Conservation (phyloP, 2,113 vertebrate species). For the Grantiella picta region DNA sequence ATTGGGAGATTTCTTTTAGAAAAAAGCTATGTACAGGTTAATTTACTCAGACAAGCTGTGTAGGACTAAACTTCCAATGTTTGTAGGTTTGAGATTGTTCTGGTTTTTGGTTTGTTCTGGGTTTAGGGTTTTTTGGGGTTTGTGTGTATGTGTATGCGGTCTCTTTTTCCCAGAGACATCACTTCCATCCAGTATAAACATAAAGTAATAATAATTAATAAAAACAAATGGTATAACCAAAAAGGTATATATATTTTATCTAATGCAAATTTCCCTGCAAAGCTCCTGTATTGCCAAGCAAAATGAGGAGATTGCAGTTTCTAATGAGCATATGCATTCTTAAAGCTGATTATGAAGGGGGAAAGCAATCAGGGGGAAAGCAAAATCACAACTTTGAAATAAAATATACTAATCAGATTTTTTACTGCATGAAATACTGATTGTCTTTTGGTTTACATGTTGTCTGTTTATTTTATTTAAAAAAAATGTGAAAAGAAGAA, state of each 20-base stretch:
- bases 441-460: conserved; percentile 13
- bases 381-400: neutral
- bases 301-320: neutral
- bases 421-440: neutral
- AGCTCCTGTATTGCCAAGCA: neutral
- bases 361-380: neutral
- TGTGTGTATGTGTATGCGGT: neutral
- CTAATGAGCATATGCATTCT: neutral
- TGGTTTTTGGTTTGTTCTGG: neutral
- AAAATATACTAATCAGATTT: neutral
- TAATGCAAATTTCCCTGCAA: neutral
- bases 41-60: neutral
- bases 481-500: neutral
- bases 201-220: neutral
- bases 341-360: neutral
- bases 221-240: neutral
- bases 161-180: neutral
- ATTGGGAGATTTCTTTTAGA: neutral
- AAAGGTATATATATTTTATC: neutral
- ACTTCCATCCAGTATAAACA: neutral
- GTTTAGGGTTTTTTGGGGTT: neutral
- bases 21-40: neutral
- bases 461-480: conserved; percentile 21
- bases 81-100: neutral
- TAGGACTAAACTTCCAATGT: neutral